phyloP scores from a whole-genome alignment of 2,888 invertebrate genomes.

The Muschampia plurimacula region DNA sequence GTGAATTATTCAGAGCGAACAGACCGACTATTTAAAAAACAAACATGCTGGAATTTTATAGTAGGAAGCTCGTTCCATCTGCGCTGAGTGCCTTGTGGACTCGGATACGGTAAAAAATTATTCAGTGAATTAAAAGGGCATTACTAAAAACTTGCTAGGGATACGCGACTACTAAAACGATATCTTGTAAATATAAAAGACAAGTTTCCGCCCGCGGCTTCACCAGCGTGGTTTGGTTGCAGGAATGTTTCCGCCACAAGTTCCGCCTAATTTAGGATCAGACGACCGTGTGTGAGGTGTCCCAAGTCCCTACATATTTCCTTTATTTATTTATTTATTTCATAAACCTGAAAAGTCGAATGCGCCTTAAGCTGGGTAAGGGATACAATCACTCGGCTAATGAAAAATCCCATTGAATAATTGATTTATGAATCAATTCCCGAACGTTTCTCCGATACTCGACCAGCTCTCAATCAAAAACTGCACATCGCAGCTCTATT shows the following conservation, averaged over 20 bases:
- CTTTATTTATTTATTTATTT: too few species aligned
- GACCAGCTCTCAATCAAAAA: conserved; percentile 18
- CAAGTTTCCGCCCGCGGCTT: too few species aligned
- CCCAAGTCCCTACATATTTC: too few species aligned
- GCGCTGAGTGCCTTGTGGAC: neutral
- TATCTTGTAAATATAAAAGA: too few species aligned
- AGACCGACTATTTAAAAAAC: conserved; percentile 38
- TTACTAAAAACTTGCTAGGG: neutral
- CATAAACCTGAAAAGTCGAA: conserved; percentile 13
- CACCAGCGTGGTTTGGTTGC: too few species aligned
- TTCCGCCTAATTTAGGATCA: too few species aligned
- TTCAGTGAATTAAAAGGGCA: conserved; percentile 15
- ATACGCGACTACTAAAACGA: neutral
- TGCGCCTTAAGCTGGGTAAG: neutral
- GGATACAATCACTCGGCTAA: conserved; percentile 20
- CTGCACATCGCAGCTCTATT: conserved; percentile 20
- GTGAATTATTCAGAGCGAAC: conserved; percentile 36
- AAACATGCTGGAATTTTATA: conserved; percentile 37
- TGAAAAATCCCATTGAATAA: conserved; percentile 29
- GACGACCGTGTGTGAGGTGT: too few species aligned
- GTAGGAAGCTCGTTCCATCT: conserved; percentile 13
- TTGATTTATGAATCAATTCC: conserved; percentile 35
- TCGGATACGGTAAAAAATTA: conserved; percentile 10
- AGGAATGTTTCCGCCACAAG: too few species aligned
- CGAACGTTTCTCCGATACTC: conserved; percentile 14